Evolutionary conservation across 2,797 vertebrate genomes (phyloP).

Genomic region (Taeniopygia guttata): DNA sequence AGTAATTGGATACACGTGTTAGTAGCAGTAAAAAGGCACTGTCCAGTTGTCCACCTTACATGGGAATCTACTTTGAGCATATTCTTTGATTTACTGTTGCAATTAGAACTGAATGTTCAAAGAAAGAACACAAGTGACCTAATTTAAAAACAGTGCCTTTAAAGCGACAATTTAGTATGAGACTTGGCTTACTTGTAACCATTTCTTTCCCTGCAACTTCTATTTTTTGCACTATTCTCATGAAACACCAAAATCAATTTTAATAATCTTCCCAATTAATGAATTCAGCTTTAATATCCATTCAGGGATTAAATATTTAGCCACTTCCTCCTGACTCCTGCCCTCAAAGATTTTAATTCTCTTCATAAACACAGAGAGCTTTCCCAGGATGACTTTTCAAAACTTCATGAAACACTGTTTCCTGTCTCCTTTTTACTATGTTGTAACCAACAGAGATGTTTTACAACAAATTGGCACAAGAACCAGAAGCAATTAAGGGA

Average conservation of each 20-base stretch:
- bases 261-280: constrained; percentile 3
- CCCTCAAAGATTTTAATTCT: not conserved
- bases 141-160: constrained; percentile 68
- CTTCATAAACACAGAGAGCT: not conserved
- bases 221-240: constrained; percentile 42
- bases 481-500: not conserved
- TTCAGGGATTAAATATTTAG: not conserved
- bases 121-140: constrained; percentile 70
- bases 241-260: not conserved
- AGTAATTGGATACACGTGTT: constrained; percentile 79
- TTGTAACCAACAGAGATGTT: constrained; percentile 14
- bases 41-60: constrained; percentile 80
- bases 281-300: not conserved
- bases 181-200: constrained; percentile 26
- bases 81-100: constrained; percentile 77
- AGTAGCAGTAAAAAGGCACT: constrained; percentile 77
- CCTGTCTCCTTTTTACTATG: not conserved
- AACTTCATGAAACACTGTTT: not conserved
- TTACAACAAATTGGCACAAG: not conserved
- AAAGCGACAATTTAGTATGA: constrained; percentile 54
- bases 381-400: not conserved
- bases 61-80: constrained; percentile 74
- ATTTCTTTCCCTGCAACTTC: constrained; percentile 22
- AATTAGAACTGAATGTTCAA: constrained; percentile 79
- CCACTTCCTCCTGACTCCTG: not conserved